Conservation (phyloP, 1,140 invertebrate genomes). For the Catajapyx aquilonaris region DNA sequence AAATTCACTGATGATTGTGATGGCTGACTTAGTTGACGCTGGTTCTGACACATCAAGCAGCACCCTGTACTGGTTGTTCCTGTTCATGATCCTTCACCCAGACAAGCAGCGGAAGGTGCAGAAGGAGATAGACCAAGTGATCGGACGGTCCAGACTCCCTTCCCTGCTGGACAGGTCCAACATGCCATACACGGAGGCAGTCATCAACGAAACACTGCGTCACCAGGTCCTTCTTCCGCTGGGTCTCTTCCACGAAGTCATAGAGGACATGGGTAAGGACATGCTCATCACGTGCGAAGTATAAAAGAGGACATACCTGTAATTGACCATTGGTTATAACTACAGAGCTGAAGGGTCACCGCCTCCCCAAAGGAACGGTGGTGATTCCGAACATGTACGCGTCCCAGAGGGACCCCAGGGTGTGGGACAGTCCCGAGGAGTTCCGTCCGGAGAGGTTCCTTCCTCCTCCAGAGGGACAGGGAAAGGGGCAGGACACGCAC, state of each 20-base stretch:
- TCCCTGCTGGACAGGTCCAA: background rate
- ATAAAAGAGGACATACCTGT: too few species aligned
- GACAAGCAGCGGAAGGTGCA: constrained; percentile 15
- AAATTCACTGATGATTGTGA: too few species aligned
- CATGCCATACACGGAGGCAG: too few species aligned
- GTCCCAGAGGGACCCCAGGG: constrained; percentile 17
- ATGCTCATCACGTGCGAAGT: too few species aligned
- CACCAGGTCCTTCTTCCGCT: background rate
- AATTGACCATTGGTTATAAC: too few species aligned
- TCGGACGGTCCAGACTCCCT: constrained; percentile 9
- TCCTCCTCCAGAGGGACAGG: constrained; percentile 1
- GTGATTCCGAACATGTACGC: constrained; percentile 19
- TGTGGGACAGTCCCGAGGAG: constrained; percentile 19
- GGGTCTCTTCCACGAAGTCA: background rate
- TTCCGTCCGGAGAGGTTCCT: constrained; percentile 21
- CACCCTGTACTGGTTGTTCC: constrained; percentile 43
- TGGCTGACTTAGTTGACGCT: constrained; percentile 50
- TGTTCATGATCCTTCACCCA: constrained; percentile 27
- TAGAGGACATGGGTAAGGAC: constrained; percentile 1
- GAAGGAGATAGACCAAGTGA: constrained; percentile 15
- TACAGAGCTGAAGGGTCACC: constrained; percentile 8
- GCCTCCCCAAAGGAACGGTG: constrained; percentile 10
- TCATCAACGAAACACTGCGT: constrained; percentile 5
- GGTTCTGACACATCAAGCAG: constrained; percentile 48
- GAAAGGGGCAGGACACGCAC: constrained; percentile 5